Conservation (phyloP, 1,140 invertebrate species). For the Aporrectodea caliginosa region DNA sequence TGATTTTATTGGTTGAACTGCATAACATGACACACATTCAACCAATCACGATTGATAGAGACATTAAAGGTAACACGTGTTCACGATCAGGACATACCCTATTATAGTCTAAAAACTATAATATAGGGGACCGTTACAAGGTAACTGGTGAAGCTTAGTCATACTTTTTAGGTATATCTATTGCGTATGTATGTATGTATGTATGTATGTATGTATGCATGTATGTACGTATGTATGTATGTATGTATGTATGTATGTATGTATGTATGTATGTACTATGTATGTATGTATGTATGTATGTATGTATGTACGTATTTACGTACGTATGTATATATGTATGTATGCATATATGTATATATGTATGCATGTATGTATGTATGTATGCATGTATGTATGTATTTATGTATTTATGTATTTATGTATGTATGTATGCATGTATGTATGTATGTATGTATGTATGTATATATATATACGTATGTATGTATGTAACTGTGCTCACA, state of each 20-base stretch:
- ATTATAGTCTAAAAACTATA: no score
- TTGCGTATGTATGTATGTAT: slow-evolving; percentile 5
- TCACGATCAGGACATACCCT: no score
- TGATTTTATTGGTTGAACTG: no score
- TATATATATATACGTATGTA: not conserved
- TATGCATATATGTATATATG: slow-evolving; percentile 10
- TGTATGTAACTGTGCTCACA: not conserved
- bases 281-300: not conserved
- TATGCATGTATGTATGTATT: no score
- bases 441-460: not conserved
- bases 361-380: not conserved
- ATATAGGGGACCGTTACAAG: no score
- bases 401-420: no score
- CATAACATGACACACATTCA: no score
- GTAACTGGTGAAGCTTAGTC: not conserved
- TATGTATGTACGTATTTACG: not conserved
- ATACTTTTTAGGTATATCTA: not conserved
- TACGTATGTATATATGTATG: not conserved
- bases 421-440: no score
- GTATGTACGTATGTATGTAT: slow-evolving; percentile 5
- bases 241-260: slow-evolving; percentile 1
- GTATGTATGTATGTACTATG: slow-evolving; percentile 1
- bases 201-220: slow-evolving; percentile 5
- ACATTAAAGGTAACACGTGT: no score
- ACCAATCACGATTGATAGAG: no score